Evolutionary conservation across 2,113 vertebrate species (phyloP).

Genomic region (Hippocampus abdominalis): DNA sequence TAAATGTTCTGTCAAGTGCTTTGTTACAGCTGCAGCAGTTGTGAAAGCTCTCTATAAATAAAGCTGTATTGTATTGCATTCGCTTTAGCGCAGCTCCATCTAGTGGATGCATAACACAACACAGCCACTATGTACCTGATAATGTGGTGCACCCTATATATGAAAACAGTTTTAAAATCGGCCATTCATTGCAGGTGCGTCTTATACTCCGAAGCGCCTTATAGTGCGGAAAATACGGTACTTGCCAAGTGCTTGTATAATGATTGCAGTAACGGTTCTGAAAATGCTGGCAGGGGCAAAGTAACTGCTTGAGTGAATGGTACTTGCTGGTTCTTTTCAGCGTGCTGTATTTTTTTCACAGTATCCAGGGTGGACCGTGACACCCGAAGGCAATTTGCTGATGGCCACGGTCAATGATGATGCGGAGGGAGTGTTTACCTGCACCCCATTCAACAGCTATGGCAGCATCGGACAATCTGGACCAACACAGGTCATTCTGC

Average conservation of each 20-base stretch:
- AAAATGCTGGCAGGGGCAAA: background rate
- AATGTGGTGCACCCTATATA: too few species aligned
- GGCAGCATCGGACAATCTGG: slow-evolving; percentile 81
- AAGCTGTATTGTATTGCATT: too few species aligned
- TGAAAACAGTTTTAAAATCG: too few species aligned
- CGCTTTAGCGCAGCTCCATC: too few species aligned
- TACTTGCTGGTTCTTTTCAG: background rate
- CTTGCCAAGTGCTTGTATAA: background rate
- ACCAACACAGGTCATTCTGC: slow-evolving; percentile 78
- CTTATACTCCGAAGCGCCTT: too few species aligned
- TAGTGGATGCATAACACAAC: too few species aligned
- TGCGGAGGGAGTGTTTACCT: slow-evolving; percentile 78
- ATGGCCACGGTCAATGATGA: slow-evolving; percentile 86
- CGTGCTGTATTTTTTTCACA: slow-evolving; percentile 36
- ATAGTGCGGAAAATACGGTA: too few species aligned
- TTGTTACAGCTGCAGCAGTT: too few species aligned
- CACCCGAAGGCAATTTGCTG: slow-evolving; percentile 76
- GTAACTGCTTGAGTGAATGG: background rate
- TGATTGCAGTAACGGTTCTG: background rate
- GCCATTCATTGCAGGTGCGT: too few species aligned
- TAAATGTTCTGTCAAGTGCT: too few species aligned
- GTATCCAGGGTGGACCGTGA: slow-evolving; percentile 87
- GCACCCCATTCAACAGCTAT: slow-evolving; percentile 88
- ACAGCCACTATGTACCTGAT: too few species aligned
- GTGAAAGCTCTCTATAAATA: too few species aligned